Evolutionary conservation across 2,797 vertebrate genomes (phyloP), one percentile per base, ranked within the genome.

Genomic region (Coendou prehensilis): DNA sequence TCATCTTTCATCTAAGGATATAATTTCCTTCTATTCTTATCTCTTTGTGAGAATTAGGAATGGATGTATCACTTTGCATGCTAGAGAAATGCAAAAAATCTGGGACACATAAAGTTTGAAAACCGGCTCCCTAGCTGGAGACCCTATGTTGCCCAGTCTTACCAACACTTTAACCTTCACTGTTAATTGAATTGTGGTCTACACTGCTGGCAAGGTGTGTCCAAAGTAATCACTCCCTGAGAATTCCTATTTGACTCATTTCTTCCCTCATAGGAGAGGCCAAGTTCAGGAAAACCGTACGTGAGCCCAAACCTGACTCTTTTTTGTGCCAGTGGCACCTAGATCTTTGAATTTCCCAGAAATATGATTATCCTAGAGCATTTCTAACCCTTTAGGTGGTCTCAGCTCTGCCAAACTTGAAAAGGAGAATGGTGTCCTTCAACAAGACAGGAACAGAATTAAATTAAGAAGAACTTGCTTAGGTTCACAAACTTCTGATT

Each of bases 31-130:
- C n/a, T 33, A 2, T 75, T 89, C 71, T 95, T 9, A 71, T 52
- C 22, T 85, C 18, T 57, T 93, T 75, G 37, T 54, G 50, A 79
- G 41, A 88, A 89, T 23, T 86, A 92, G 50, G 30, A 84, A 87
- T 80, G 13, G 17, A 17, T 41, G 15, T 63, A 45, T 20, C 57
- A 54, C 30, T 89, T 13, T 67, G 45, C 69, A 45, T 91, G 11
- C 33, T 23, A 37, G 81, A 92, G 45, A 91, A 82, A 91, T 87
- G 85, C 0, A 2, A 22, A 64, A 64, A 61, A 63, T 71, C 37
- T n/a, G 30, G 23, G 59, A 37, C 0, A 33, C 23, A 52, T 9
- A 22, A 26, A 57, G 18, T 87, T 79, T 90, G n/a, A 89, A 93
- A 93, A 71, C 8, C 13, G 57, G 23, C 6, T 10, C 52, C 9